These are phyloP conservation scores for Achroia grisella DNA, from an alignment of 1,140 invertebrate species.

Conservation along the genomic window DNA sequence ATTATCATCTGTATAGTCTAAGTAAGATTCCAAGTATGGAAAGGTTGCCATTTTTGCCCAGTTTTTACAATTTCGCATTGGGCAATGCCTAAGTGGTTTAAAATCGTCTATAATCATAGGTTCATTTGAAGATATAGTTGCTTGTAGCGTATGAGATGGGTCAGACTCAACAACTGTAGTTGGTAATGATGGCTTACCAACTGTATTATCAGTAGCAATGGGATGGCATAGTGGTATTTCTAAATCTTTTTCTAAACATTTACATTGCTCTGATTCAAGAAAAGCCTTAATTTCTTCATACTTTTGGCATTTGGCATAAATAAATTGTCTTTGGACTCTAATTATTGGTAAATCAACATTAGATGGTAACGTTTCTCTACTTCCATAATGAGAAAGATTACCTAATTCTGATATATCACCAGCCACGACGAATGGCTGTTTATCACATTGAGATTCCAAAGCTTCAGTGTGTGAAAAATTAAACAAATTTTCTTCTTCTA, in stretches of 20 bases:
- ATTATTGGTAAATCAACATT: constrained; percentile 48
- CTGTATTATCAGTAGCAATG: no score
- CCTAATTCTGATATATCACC: constrained; percentile 35
- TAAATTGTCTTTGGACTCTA: constrained; percentile 39
- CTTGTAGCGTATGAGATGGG: background rate
- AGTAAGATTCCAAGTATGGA: constrained; percentile 36
- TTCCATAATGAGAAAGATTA: constrained; percentile 38
- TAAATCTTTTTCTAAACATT: constrained; percentile 17
- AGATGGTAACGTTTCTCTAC: constrained; percentile 45
- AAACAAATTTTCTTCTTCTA: constrained; percentile 39
- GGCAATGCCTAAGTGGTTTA: constrained; percentile 37
- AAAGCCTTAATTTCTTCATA: constrained; percentile 49
- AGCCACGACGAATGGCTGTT: constrained; percentile 39
- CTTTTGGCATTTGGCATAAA: constrained; percentile 60
- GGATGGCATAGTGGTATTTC: no score
- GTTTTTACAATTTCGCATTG: constrained; percentile 33
- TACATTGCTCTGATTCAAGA: constrained; percentile 39
- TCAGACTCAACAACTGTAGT: no score
- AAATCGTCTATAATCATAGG: constrained; percentile 30
- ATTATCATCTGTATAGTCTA: constrained; percentile 54
- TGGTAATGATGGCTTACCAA: no score
- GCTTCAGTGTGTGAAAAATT: constrained; percentile 27
- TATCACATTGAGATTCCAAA: constrained; percentile 21
- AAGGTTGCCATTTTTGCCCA: constrained; percentile 26
- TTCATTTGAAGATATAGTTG: constrained; percentile 19